Evolutionary conservation across 2,888 invertebrate species (phyloP).

Genomic region (Drosophila paracracens): DNA sequence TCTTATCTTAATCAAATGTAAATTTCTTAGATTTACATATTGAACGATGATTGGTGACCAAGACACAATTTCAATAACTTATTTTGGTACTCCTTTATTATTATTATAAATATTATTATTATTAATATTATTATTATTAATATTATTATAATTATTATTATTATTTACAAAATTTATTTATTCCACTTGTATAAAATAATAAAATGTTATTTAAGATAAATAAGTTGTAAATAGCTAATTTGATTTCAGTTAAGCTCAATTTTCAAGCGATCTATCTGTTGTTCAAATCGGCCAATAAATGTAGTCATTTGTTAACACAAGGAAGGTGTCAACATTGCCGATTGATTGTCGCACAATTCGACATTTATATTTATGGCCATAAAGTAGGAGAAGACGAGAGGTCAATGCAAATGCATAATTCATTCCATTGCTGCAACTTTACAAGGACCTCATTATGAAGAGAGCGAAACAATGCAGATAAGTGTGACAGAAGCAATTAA

Average conservation of each 20-base stretch:
- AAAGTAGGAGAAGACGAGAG: conserved; percentile 29
- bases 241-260: neutral
- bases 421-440: conserved; percentile 44
- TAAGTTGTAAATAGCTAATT: neutral
- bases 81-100: neutral
- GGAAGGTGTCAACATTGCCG: conserved; percentile 62
- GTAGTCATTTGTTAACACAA: neutral
- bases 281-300: neutral
- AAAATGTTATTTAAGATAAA: neutral
- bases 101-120: too few species aligned
- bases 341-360: conserved; percentile 27
- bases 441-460: conserved; percentile 67
- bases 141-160: too few species aligned
- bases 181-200: neutral
- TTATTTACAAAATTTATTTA: neutral
- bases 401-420: conserved; percentile 46
- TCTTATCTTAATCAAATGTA: neutral
- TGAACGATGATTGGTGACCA: neutral
- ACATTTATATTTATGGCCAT: conserved; percentile 41
- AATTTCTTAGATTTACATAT: neutral
- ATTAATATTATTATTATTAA: too few species aligned
- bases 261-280: neutral
- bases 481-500: conserved; percentile 79
- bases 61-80: neutral
- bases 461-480: conserved; percentile 69